Evolutionary conservation across 2,888 invertebrate species (phyloP).

Genomic region (Thera obeliscata): DNA sequence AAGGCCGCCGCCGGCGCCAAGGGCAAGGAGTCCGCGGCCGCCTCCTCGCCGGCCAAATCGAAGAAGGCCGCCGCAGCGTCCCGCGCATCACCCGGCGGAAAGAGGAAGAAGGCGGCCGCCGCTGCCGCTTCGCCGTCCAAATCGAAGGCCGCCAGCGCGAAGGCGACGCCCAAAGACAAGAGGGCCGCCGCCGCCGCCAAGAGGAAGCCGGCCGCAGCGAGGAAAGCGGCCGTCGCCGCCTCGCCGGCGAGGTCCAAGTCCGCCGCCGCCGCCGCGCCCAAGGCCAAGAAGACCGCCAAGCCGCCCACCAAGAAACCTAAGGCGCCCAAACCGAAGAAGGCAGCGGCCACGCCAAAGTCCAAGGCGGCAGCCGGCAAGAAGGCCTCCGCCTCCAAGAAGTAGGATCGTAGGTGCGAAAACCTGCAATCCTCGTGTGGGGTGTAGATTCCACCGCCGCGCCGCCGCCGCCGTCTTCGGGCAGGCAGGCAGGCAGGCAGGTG

Average conservation of each 20-base stretch:
- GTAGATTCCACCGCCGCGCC: conserved; percentile 8
- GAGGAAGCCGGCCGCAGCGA: conserved; percentile 33
- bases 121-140: conserved; percentile 48
- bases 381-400: conserved; percentile 32
- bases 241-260: conserved; percentile 29
- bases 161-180: conserved; percentile 17
- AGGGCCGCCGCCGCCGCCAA: conserved; percentile 44
- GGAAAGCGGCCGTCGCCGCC: conserved; percentile 6
- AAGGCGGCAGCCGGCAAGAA: conserved; percentile 57
- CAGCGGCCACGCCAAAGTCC: conserved; percentile 46
- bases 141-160: conserved; percentile 1
- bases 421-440: too few species aligned
- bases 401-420: too few species aligned
- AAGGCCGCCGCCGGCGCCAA: conserved; percentile 42
- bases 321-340: conserved; percentile 15
- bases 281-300: conserved; percentile 87
- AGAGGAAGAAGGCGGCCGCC: conserved; percentile 44
- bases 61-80: conserved; percentile 37
- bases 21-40: conserved; percentile 44
- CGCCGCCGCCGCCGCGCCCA: conserved; percentile 79
- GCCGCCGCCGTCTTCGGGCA: conserved; percentile 10
- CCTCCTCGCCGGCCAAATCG: conserved; percentile 37
- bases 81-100: conserved; percentile 44
- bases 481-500: too few species aligned
- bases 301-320: conserved; percentile 52